Evolutionary conservation across 2,797 vertebrate species (phyloP), one percentile per base, ranked within the genome.

Genomic region (Phrynocephalus guinanensis): DNA sequence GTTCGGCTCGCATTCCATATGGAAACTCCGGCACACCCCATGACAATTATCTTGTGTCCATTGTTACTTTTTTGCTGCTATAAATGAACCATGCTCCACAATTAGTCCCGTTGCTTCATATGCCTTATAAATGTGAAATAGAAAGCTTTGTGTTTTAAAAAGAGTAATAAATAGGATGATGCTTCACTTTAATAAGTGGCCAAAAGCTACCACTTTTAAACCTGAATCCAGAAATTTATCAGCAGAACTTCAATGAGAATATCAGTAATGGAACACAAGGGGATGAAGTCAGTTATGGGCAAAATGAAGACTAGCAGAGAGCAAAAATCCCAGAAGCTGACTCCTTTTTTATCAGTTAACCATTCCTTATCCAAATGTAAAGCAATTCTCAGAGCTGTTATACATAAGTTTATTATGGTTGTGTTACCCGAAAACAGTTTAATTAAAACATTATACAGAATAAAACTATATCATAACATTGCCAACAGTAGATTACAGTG

Each of bases 31-130:
- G 78, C 83, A 76, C 78, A 85, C 70, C 83, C 83, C 24, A 30
- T 85, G 73, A 80, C 83, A 68, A 85, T 84, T 79, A 81, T 75
- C 84, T 81, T 88, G 77, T 68, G 52, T 81, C 70, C 24, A 67
- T 80, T 88, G 68, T 84, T 77, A 16, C 48, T 38, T 60, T 44
- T 56, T 68, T 56, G 7, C 82, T 84, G n/a, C 68, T 84, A 80
- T 73, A 84, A 80, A 84, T 88, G 82, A 73, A 67, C 44, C 33
- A 67, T 84, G n/a, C 84, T 80, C 78, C 75, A 52, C 70, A 88
- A 56, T 82, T 87, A 82, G 79, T 44, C 28, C 18, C 60, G 5
- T 11, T 66, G 38, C 30, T 66, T 75, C 38, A 75, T n/a, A 79
- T 63, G 67, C 50, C 20, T 88, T 63, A 56, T 63, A 72, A 71